Evolutionary conservation across 2,113 vertebrate genomes (phyloP).

Genomic region (Microtus richardsoni): DNA sequence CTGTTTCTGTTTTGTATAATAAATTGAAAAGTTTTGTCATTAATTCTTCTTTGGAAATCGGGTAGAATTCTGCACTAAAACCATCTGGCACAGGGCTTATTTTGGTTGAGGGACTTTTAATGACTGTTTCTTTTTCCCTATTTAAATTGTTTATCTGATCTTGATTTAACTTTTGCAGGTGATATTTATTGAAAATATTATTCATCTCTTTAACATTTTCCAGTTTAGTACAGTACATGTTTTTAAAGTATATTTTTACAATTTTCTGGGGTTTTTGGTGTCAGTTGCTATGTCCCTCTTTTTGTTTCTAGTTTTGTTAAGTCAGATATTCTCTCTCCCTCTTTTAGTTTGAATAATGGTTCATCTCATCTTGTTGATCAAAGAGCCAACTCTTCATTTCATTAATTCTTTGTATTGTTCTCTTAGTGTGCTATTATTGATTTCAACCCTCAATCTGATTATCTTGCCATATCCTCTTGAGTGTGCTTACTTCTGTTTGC

Average conservation of each 20-base stretch:
- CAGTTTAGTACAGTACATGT: not conserved
- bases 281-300: not conserved
- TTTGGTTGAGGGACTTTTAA: not conserved
- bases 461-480: not conserved
- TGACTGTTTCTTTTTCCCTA: not conserved
- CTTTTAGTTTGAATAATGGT: not conserved
- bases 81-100: not conserved
- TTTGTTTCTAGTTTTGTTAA: not conserved
- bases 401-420: not conserved
- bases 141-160: not conserved
- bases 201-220: not conserved
- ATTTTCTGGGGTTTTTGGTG: not conserved
- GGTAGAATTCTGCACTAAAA: not conserved
- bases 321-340: no score
- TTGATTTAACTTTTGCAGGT: not conserved
- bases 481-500: not conserved
- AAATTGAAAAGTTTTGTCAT: not conserved
- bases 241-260: not conserved
- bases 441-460: not conserved
- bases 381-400: not conserved
- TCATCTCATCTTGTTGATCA: not conserved
- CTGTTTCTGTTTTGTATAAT: no score
- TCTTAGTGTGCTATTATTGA: not conserved
- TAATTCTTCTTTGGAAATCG: not conserved
- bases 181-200: not conserved